Evolutionary conservation across 2,888 invertebrate genomes (phyloP), one percentile per base, ranked within the genome.

Genomic region (Beris chalybata): DNA sequence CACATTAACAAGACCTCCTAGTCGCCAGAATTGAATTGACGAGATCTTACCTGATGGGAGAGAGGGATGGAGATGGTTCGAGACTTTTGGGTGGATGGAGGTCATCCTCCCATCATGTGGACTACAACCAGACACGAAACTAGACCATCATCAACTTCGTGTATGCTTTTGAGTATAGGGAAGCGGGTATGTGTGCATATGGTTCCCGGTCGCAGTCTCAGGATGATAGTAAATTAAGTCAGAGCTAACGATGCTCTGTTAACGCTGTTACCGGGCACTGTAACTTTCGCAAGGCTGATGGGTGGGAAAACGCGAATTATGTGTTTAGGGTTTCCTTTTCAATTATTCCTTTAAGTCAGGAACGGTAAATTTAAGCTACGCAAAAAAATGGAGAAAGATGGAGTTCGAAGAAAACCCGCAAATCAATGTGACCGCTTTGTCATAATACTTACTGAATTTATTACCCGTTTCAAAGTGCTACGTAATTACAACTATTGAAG

Each of bases 241-340:
- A 52, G 52, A 15, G 22, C 52, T 52, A 52, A 52, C 52, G 52
- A 52, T 52, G 52, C 52, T 4, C 29, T 15, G 22, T 52, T 11
- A 13, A 29, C 52, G 11, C 6, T 52, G 22, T 11, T 29, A 52
- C 22, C 38, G 15, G 29, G 9, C 22, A 22, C 22, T 11, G 52
- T 11, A 52, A 29, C 11, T 4, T 52, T 52, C 22, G 4, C 15
- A 52, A 29, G 52, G 52, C 9, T 52, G 52, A 52, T 52, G 52
- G 15, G 52, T 22, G 52, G 15, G 52, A 52, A 52, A 52, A 52
- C 52, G 22, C 52, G 52, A 52, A 52, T 29, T 52, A 52, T 29
- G 52, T 22, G 52, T 52, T 22, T 52, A 52, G 11, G 52, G 48
- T 6, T 48, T 48, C 15, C 15, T n/a, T 48, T 48, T 48, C 48